Conservation (phyloP, 2,113 vertebrate genomes). For the Pao palembangensis region DNA sequence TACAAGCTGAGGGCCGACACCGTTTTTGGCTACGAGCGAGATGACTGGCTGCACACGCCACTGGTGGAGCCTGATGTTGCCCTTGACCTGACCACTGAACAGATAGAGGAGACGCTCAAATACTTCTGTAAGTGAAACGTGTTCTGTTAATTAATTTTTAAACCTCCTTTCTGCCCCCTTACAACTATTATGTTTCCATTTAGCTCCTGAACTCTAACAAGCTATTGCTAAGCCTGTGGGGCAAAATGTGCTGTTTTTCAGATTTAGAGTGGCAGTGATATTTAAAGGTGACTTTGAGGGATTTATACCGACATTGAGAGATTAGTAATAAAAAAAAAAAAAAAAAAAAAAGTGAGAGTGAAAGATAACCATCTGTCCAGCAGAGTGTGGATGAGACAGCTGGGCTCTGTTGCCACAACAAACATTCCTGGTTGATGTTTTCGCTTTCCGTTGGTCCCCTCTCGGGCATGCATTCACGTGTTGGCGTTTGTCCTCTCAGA, state of each 20-base stretch:
- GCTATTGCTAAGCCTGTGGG: no score
- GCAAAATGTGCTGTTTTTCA: no score
- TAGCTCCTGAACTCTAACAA: no score
- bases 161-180: no score
- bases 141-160: neutral
- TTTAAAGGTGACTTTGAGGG: neutral
- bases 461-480: neutral
- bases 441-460: neutral
- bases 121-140: slow-evolving; percentile 89
- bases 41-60: slow-evolving; percentile 97
- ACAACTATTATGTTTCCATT: no score
- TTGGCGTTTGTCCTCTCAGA: slow-evolving; percentile 28
- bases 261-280: no score
- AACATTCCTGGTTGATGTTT: slow-evolving; percentile 28
- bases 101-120: slow-evolving; percentile 97
- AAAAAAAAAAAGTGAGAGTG: neutral
- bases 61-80: slow-evolving; percentile 85
- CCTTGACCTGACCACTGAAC: slow-evolving; percentile 91
- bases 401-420: slow-evolving; percentile 56
- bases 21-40: slow-evolving; percentile 96
- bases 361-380: neutral
- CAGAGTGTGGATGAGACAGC: slow-evolving; percentile 12
- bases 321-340: neutral
- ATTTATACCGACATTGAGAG: slow-evolving; percentile 8
- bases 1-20: slow-evolving; percentile 96